Conservation (phyloP, 2,888 invertebrate genomes). For the Lypha dubia region DNA sequence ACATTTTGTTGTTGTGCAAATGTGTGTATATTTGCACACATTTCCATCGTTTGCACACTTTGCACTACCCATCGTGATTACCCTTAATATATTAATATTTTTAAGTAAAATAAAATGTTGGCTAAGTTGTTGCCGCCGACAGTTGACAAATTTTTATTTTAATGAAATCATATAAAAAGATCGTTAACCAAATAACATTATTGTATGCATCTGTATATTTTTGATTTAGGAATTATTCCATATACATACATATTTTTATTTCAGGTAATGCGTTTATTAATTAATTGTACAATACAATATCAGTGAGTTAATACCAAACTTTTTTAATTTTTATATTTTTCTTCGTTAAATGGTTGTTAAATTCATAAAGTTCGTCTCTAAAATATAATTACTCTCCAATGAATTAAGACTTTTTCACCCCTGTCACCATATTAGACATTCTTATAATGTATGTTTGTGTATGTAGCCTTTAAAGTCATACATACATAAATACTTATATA, state of each 20-base stretch:
- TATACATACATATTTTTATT: not conserved
- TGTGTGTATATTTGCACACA: too few species aligned
- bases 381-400: not conserved
- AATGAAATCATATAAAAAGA: too few species aligned
- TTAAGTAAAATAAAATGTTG: too few species aligned
- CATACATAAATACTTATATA: conserved; percentile 60
- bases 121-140: too few species aligned
- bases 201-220: too few species aligned
- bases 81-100: too few species aligned
- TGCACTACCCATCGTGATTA: too few species aligned
- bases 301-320: not conserved
- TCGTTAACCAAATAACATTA: too few species aligned
- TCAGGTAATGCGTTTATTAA: not conserved
- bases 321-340: not conserved
- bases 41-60: too few species aligned
- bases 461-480: conserved; percentile 20
- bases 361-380: not conserved
- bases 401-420: conserved; percentile 27
- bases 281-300: not conserved
- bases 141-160: too few species aligned
- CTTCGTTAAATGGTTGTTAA: not conserved
- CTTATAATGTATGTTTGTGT: not conserved
- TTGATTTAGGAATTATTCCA: too few species aligned
- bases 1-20: too few species aligned
- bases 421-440: conserved; percentile 8